Percentiles rank a stretch among this genome's conserved stretches.
Conservation (phyloP, 2,888 invertebrate species). For the Xylocampa areola region DNA sequence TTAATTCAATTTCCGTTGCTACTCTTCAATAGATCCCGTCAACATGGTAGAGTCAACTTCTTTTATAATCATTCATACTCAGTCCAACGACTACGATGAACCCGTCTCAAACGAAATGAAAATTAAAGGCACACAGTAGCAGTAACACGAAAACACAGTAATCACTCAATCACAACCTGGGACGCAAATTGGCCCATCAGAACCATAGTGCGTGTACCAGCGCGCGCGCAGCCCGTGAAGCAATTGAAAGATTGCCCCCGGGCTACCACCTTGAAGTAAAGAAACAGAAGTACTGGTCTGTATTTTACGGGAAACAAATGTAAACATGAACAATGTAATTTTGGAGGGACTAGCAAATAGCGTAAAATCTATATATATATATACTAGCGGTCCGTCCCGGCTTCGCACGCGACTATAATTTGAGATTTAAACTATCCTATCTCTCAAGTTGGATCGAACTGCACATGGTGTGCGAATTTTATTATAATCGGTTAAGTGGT, state of each 20-base stretch:
- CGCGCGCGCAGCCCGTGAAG: conserved; percentile 56
- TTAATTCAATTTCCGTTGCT: conserved; percentile 39
- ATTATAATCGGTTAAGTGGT: no score
- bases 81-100: background rate
- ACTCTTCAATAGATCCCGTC: conserved; percentile 2
- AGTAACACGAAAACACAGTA: conserved; percentile 37
- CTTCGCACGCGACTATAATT: no score
- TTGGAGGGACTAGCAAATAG: no score
- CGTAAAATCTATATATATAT: no score
- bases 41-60: background rate
- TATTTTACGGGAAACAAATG: no score
- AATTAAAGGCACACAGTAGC: conserved; percentile 29
- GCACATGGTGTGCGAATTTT: no score
- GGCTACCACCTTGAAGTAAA: conserved; percentile 48
- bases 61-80: background rate
- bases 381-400: no score
- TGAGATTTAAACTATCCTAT: no score
- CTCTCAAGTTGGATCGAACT: no score
- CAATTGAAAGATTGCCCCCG: conserved; percentile 67
- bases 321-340: no score
- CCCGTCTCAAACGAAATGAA: conserved; percentile 3
- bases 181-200: conserved; percentile 48
- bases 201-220: conserved; percentile 56
- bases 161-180: conserved; percentile 52
- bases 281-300: conserved; percentile 19